These are phyloP conservation scores for Phacellophora camtschatica DNA, from an alignment of 30 jellyfish, hydroid and myxozoan species.

Conservation along the genomic window DNA sequence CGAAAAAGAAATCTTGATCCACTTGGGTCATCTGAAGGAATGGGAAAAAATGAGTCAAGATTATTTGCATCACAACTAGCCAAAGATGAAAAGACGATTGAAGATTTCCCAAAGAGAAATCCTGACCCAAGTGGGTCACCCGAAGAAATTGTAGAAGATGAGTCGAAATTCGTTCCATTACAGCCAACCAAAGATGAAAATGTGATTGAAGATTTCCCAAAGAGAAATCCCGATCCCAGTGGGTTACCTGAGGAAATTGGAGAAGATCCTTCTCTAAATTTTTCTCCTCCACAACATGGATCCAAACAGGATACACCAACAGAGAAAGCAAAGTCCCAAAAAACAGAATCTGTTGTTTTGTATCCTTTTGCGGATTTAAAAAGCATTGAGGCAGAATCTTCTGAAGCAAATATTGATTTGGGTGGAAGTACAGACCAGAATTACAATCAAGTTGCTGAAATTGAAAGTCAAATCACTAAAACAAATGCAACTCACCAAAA, in stretches of 20 bases:
- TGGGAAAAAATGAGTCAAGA: too few species aligned
- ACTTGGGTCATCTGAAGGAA: too few species aligned
- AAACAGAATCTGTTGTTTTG: too few species aligned
- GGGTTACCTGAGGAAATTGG: too few species aligned
- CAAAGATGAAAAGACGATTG: background rate
- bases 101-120: background rate
- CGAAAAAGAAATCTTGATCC: too few species aligned
- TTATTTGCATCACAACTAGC: too few species aligned
- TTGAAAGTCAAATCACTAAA: slow-evolving; percentile 13
- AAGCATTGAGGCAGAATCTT: background rate
- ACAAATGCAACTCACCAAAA: background rate
- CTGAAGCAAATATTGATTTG: background rate
- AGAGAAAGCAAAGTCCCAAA: too few species aligned
- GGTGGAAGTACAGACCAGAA: background rate
- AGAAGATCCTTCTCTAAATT: too few species aligned
- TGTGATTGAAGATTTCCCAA: background rate
- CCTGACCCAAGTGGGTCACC: background rate
- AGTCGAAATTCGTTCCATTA: background rate
- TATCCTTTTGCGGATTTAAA: background rate
- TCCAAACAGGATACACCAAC: too few species aligned
- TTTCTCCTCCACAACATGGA: too few species aligned
- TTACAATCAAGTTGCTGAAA: slow-evolving; percentile 10
- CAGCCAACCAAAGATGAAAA: background rate
- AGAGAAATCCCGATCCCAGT: slow-evolving; percentile 3
- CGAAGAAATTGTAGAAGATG: background rate